Evolutionary conservation across 1,140 invertebrate species (phyloP), one percentile per base, ranked within the genome.

Genomic region (Ips nitidus): DNA sequence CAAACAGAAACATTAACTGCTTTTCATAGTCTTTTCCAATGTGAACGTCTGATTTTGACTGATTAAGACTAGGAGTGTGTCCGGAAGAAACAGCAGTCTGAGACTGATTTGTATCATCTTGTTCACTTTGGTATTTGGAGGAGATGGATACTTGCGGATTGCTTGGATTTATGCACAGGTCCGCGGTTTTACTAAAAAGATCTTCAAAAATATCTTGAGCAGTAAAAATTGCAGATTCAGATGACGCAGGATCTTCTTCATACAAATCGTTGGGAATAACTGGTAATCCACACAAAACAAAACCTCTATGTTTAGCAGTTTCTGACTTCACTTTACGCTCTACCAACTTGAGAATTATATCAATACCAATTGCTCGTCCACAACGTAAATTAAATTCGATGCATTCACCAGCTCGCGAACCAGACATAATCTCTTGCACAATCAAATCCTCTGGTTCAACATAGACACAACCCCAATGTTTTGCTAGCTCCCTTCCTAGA

Each of bases 261-360:
- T 75, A 81, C 64, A 73, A 70, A 67, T 77, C 75, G 52, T 81
- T 81, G 2, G 80, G 80, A 45, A 87, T 78, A 8, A 88, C 65
- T n/a, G 87, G 86, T 50, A 87, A 72, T 8, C 85, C 86, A 47
- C 84, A 84, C 64, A 88, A 74, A 4, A 88, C 80, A 79, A 85
- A 87, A 22, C 87, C 86, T 73, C 83, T 80, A 74, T 88, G 84
- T 68, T 79, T 74, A 37, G 84, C 77, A n/a, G 80, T 80, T 22
- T 82, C 77, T 37, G 80, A 82, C 69, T 82, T 74, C 2, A 86
- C 66, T 72, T 83, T 82, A 64, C 77, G 75, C 57, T 84, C 78
- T 8, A 88, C 75, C 8, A 87, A 74, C 71, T 80, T 73, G 45
- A 84, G 65, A 37, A 87, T 77, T 5, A 81, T 74, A 58, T 86